A percentile compares a stretch with the other conserved stretches of the same genome.
Evolutionary conservation across 2,113 vertebrate species (phyloP).

Genomic region (Ornithorhynchus anatinus): DNA sequence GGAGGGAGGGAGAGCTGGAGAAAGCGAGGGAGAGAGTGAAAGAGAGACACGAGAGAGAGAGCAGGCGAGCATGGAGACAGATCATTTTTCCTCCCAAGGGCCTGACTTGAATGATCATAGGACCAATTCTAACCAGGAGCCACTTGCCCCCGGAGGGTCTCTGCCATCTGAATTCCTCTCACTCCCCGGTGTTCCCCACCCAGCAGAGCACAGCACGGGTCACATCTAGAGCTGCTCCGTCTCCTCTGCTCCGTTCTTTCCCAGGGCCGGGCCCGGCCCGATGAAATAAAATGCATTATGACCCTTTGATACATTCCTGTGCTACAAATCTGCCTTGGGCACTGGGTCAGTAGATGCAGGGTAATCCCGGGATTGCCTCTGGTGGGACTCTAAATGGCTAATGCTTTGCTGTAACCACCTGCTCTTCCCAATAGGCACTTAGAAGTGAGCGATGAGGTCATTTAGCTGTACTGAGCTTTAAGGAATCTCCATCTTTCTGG

Average conservation of each 20-base stretch:
- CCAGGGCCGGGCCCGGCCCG: slow-evolving; percentile 27
- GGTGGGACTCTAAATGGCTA: slow-evolving; percentile 9
- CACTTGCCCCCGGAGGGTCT: neutral
- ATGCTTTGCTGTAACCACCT: neutral
- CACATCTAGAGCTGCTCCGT: slow-evolving; percentile 16
- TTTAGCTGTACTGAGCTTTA: neutral
- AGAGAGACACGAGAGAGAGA: no score
- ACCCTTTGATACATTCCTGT: slow-evolving; percentile 20
- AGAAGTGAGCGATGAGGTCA: slow-evolving; percentile 15
- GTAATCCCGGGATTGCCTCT: slow-evolving; percentile 15
- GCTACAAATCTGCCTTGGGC: slow-evolving; percentile 40
- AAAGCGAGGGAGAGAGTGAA: no score
- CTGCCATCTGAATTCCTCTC: neutral
- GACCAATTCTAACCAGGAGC: neutral
- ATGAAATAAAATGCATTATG: slow-evolving; percentile 31
- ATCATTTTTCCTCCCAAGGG: no score
- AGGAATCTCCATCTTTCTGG: neutral
- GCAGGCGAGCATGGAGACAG: no score
- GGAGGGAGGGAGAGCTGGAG: no score
- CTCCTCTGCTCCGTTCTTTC: no score
- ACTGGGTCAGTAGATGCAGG: neutral
- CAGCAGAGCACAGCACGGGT: fast-evolving
- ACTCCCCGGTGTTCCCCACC: neutral
- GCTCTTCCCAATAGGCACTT: neutral
- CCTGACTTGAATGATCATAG: neutral